Conservation (phyloP, 2,113 vertebrate species). For the Halcyon malimbica region DNA sequence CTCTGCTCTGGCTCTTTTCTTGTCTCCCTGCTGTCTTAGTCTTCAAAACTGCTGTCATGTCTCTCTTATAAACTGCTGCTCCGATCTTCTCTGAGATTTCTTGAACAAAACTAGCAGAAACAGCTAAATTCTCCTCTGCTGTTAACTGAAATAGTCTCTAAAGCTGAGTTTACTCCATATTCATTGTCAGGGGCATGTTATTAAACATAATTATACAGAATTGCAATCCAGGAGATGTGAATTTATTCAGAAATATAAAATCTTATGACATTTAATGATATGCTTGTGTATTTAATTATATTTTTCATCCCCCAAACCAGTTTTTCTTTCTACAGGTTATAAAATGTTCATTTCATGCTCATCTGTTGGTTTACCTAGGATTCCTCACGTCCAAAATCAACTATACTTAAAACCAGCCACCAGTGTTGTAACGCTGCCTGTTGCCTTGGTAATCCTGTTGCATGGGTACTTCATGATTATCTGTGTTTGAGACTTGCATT, state of each 20-base stretch:
- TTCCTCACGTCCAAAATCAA: background rate
- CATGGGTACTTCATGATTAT: background rate
- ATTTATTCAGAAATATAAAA: background rate
- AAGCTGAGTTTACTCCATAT: background rate
- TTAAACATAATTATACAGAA: background rate
- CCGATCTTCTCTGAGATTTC: background rate
- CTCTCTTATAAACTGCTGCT: background rate
- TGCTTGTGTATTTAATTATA: background rate
- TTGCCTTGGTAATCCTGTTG: background rate
- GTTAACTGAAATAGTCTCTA: background rate
- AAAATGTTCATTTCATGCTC: background rate
- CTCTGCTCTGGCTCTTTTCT: background rate
- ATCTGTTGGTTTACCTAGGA: background rate
- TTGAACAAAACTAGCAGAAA: background rate
- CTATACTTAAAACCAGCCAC: background rate
- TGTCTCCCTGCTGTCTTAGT: background rate
- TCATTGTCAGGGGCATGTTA: background rate
- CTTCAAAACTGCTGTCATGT: background rate
- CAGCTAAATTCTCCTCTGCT: background rate
- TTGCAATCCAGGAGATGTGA: background rate
- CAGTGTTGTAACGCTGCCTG: background rate
- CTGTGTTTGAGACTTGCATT: background rate
- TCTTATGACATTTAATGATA: conserved; percentile 4
- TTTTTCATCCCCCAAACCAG: background rate
- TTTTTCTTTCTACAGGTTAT: background rate